Evolutionary conservation across 2,113 vertebrate genomes (phyloP).

Genomic region (Bos javanicus): DNA sequence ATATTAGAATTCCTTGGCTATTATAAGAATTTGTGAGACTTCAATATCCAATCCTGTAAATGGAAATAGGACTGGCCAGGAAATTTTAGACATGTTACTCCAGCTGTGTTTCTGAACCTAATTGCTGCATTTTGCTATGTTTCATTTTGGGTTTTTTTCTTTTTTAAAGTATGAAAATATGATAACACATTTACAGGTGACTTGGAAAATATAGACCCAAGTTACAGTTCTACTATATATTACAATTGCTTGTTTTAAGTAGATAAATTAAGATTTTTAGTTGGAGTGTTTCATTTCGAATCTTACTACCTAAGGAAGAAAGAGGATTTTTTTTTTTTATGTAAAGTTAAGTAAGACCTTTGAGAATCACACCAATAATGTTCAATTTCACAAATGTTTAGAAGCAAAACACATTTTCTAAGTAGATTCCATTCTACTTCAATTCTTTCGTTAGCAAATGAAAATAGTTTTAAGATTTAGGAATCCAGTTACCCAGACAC

Average conservation of each 20-base stretch:
- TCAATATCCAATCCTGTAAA: background rate
- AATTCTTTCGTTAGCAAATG: background rate
- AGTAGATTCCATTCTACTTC: background rate
- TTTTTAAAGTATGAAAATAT: background rate
- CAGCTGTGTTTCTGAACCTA: background rate
- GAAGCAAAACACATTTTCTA: conserved; percentile 10
- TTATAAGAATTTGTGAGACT: background rate
- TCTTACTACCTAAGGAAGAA: background rate
- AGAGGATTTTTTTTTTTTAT: background rate
- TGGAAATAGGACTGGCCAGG: background rate
- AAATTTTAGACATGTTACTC: background rate
- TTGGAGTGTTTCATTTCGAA: background rate
- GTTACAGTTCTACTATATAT: background rate
- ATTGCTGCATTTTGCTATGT: background rate
- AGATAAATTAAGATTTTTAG: background rate
- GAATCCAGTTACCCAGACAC: background rate
- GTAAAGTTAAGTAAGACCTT: background rate
- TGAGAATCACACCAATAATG: background rate
- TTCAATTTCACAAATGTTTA: background rate
- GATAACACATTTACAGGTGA: background rate
- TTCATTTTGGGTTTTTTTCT: background rate
- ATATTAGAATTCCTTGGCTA: background rate
- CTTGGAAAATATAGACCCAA: background rate
- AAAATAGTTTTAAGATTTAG: background rate
- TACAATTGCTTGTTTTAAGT: background rate